Conservation (phyloP, 92 coral and sea anemone genomes). For the Micromussa lordhowensis region DNA sequence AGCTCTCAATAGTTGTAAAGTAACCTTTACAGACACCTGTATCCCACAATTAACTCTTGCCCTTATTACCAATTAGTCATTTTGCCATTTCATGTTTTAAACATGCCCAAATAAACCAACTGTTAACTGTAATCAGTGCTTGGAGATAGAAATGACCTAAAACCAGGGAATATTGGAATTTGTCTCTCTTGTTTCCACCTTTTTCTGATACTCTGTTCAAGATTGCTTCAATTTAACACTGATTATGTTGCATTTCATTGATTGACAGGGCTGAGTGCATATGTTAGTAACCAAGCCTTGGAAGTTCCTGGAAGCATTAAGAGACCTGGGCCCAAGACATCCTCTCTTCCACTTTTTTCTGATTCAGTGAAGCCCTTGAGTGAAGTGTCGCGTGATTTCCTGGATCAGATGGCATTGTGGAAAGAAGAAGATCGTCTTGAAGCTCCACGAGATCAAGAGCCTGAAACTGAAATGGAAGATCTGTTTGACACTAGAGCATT, state of each 20-base stretch:
- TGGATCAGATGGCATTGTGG: conserved; percentile 52
- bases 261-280: conserved; percentile 61
- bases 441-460: conserved; percentile 38
- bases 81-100: too few species aligned
- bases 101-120: too few species aligned
- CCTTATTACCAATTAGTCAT: too few species aligned
- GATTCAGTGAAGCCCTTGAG: conserved; percentile 26
- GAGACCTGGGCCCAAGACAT: conserved; percentile 58
- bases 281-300: conserved; percentile 52
- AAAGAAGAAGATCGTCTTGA: conserved; percentile 64
- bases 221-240: neutral
- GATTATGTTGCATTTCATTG: neutral
- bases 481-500: conserved; percentile 65
- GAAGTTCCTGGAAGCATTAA: conserved; percentile 24
- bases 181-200: neutral
- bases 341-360: conserved; percentile 18
- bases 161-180: too few species aligned
- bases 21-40: too few species aligned
- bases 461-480: conserved; percentile 19
- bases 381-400: conserved; percentile 37
- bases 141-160: too few species aligned
- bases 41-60: too few species aligned
- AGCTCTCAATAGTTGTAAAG: too few species aligned
- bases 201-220: neutral
- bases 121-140: too few species aligned